Evolutionary conservation across 2,888 invertebrate species (phyloP).

Genomic region (Chironomus tentans): DNA sequence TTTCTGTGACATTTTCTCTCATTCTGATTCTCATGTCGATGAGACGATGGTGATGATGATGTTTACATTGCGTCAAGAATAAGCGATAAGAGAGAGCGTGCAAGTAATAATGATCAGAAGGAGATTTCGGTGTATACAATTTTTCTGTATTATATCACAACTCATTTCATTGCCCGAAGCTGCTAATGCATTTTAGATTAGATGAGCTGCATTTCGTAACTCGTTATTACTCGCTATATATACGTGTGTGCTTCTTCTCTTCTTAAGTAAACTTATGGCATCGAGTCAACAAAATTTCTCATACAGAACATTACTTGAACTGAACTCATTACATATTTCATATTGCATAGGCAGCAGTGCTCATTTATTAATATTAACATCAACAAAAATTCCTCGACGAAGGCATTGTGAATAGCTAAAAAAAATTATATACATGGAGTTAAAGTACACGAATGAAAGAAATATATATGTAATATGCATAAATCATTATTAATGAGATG

Average conservation of each 20-base stretch:
- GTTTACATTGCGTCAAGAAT: constrained; percentile 14
- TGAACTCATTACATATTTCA: constrained; percentile 2
- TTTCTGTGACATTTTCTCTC: constrained; percentile 19
- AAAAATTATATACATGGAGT: neutral
- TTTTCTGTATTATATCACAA: neutral
- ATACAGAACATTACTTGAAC: neutral
- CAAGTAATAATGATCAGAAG: constrained; percentile 21
- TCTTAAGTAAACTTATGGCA: neutral
- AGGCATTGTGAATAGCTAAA: neutral
- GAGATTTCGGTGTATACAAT: neutral
- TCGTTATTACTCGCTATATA: neutral
- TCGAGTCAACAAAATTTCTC: neutral
- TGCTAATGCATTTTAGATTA: constrained; percentile 25
- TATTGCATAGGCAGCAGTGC: constrained; percentile 2
- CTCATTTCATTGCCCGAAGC: constrained; percentile 10
- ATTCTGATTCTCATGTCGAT: neutral
- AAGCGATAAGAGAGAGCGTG: constrained; percentile 15
- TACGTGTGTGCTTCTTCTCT: neutral
- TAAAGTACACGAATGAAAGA: neutral
- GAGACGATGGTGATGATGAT: neutral
- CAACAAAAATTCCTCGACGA: neutral
- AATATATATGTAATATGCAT: constrained; percentile 12
- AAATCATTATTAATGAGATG: constrained; percentile 25
- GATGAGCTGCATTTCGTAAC: constrained; percentile 2
- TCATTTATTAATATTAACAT: constrained; percentile 17